Evolutionary conservation across 92 coral and sea anemone species (phyloP).

Genomic region (Parazoanthus darwini): DNA sequence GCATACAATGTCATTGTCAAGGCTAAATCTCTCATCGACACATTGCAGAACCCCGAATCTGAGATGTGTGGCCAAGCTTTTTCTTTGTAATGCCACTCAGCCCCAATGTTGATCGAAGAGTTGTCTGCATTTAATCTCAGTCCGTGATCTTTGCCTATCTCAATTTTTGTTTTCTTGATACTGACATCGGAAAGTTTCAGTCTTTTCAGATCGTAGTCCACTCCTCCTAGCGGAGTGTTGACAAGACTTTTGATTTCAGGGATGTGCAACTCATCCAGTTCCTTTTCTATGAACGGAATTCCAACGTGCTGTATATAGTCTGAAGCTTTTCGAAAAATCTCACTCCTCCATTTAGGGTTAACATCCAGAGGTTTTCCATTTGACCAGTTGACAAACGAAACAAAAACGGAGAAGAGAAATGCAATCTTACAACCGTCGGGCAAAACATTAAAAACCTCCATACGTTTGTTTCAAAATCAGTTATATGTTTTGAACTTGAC

Average conservation of each 20-base stretch:
- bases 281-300: constrained; percentile 74
- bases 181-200: constrained; percentile 68
- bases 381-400: background rate
- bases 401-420: background rate
- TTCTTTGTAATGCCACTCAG: constrained; percentile 82
- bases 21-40: constrained; percentile 61
- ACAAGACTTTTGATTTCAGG: constrained; percentile 63
- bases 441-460: constrained; percentile 8
- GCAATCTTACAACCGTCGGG: background rate
- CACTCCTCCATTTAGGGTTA: constrained; percentile 27
- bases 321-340: constrained; percentile 23
- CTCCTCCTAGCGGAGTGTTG: constrained; percentile 76
- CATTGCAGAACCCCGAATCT: constrained; percentile 76
- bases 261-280: constrained; percentile 61
- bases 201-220: constrained; percentile 63
- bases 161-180: constrained; percentile 68
- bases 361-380: constrained; percentile 32
- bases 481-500: background rate
- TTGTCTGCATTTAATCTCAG: constrained; percentile 58
- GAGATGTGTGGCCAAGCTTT: constrained; percentile 87
- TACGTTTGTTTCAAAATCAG: background rate
- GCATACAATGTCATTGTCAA: constrained; percentile 66
- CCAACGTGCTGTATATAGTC: constrained; percentile 67
- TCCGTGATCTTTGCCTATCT: constrained; percentile 54
- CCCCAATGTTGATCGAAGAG: constrained; percentile 63